Percentiles rank a stretch among this genome's conserved stretches.
phyloP scores from a whole-genome alignment of 2,888 invertebrate genomes.

The Cistogaster globosa region DNA sequence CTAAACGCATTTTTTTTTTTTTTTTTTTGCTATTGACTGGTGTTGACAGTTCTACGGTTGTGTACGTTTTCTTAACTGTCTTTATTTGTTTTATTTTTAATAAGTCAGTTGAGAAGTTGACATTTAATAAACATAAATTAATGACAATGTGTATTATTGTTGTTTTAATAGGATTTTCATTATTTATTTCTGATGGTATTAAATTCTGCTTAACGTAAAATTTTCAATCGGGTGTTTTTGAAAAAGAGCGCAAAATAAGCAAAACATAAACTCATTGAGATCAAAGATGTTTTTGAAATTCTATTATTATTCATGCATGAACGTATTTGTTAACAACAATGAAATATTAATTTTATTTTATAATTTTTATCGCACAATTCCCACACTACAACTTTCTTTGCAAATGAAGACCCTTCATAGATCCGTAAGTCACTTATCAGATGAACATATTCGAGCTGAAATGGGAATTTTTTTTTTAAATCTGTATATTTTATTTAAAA shows the following conservation, averaged over 20 bases:
- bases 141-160: constrained; percentile 46
- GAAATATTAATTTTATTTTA: no score
- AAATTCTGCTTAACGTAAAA: background rate
- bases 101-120: constrained; percentile 38
- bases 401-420: no score
- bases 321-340: no score
- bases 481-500: no score
- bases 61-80: constrained; percentile 46
- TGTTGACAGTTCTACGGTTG: constrained; percentile 59
- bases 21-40: constrained; percentile 60
- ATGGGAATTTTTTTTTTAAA: no score
- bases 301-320: no score
- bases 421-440: no score
- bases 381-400: no score
- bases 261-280: background rate
- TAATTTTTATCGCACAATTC: no score
- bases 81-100: constrained; percentile 7
- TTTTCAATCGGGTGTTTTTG: background rate
- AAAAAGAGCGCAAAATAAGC: background rate
- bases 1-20: constrained; percentile 10
- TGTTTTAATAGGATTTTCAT: constrained; percentile 41
- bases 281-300: no score
- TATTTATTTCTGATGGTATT: constrained; percentile 32
- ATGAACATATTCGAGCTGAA: no score
- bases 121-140: constrained; percentile 25